Percentiles rank a stretch among this genome's conserved stretches.
Evolutionary conservation across 1,140 invertebrate species (phyloP).

Genomic region (Luehdorfia chinensis): DNA sequence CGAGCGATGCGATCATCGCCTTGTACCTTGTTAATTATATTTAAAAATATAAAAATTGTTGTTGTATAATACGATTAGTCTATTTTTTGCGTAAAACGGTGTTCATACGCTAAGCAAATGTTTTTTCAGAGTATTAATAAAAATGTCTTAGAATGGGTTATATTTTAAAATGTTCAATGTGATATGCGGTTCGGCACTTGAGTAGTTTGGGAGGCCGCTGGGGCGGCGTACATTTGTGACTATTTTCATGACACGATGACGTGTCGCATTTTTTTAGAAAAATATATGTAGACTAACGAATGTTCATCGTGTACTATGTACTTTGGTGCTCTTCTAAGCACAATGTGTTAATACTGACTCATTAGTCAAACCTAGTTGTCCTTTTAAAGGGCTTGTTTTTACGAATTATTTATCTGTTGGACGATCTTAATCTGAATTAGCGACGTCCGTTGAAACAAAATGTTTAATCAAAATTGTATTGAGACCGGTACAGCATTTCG

Average conservation of each 20-base stretch:
- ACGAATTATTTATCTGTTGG: conserved; percentile 1
- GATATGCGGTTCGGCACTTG: background rate
- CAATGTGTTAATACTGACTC: background rate
- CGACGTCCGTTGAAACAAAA: no score
- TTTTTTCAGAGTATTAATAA: conserved; percentile 19
- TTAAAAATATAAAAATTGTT: conserved; percentile 13
- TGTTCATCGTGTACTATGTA: conserved; percentile 8
- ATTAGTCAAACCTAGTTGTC: background rate
- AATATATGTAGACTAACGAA: conserved; percentile 11
- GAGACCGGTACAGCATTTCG: no score
- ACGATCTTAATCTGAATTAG: background rate
- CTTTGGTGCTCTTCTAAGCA: background rate
- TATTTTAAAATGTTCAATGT: background rate
- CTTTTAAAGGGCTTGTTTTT: conserved; percentile 10
- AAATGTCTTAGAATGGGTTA: conserved; percentile 4
- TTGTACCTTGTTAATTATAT: conserved; percentile 10
- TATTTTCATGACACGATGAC: background rate
- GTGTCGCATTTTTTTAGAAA: conserved; percentile 7
- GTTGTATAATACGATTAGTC: conserved; percentile 17
- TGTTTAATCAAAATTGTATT: no score
- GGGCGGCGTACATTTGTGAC: no score
- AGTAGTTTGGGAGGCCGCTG: background rate
- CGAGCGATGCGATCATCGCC: no score
- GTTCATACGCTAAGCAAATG: conserved; percentile 20
- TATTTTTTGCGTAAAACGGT: conserved; percentile 16